Evolutionary conservation across 1,140 invertebrate species (phyloP), one percentile per base, ranked within the genome.

Genomic region (Pararge aegeria): DNA sequence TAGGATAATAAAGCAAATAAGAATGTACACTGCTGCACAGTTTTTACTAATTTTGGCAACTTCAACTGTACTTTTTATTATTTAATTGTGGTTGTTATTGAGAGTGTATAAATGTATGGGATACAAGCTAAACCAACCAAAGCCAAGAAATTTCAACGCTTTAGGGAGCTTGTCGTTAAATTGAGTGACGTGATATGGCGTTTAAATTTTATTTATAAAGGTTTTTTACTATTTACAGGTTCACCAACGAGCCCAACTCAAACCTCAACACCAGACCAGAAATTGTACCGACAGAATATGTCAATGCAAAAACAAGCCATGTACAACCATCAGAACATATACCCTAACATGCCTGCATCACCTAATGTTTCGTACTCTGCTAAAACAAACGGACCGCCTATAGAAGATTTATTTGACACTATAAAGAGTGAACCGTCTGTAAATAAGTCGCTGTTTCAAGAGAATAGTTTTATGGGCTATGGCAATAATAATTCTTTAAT

Each of bases 351-450:
- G 0, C 80, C 84, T 4, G 63, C 77, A 72, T 89, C 87, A 63
- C 84, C 78, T 13, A 90, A 87, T 78, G 75, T 85, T 30, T 92
- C 80, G 24, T 91, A 75, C 79, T 77, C 89, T 74, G 83, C 80
- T 67, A 93, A 93, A 71, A 88, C 92, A 1, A 91, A 91, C 57
- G 94, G 94, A 0, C 94, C 94, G 0, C 93, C 94, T 5, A 94
- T 92, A 29, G 91, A 92, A 68, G 93, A 93, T 51, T 76, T 95
- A 37, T 94, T 94, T 77, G 94, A 95, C 73, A 91, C 91, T 4
- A 75, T 94, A 1, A 84, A 82, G 24, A 79, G 73, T 80, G 84
- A 80, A 56, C 78, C 70, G 51, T 74, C 83, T 29, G 70, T 86
- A 12, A 89, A 84, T 15, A 77, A 83, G 57, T 83, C 77, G 46